A percentile compares a stretch with the other conserved stretches of the same genome.
phyloP scores from a whole-genome alignment of 2,888 invertebrate genomes.

The Mellilla xanthometata region DNA sequence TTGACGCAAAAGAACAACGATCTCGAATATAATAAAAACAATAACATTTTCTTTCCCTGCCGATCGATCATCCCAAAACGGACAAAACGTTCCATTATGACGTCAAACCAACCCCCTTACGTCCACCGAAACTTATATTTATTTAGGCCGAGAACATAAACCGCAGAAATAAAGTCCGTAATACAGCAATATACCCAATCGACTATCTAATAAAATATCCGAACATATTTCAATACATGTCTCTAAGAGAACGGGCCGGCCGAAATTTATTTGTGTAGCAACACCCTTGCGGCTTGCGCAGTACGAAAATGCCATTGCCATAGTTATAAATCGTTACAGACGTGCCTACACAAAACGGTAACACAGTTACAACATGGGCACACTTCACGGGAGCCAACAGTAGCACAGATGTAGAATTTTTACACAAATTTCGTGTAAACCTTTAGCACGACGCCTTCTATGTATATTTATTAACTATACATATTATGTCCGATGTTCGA shows the following conservation, averaged over 20 bases:
- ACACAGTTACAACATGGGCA: constrained; percentile 38
- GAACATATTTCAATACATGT: constrained; percentile 63
- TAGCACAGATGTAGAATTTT: not conserved
- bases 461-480: too few species aligned
- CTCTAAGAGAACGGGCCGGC: constrained; percentile 55
- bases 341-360: constrained; percentile 44
- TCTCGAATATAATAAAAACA: constrained; percentile 13
- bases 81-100: constrained; percentile 23
- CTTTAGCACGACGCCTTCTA: too few species aligned
- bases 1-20: not conserved
- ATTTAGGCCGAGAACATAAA: constrained; percentile 30
- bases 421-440: too few species aligned
- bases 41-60: constrained; percentile 17
- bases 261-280: constrained; percentile 69
- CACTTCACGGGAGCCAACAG: constrained; percentile 4
- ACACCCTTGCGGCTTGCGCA: constrained; percentile 56
- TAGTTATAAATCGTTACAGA: constrained; percentile 66
- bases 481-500: too few species aligned
- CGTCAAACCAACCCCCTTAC: constrained; percentile 20
- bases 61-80: constrained; percentile 21
- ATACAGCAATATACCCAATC: constrained; percentile 49
- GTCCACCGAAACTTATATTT: constrained; percentile 30
- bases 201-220: constrained; percentile 62
- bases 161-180: constrained; percentile 34
- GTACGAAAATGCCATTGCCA: constrained; percentile 61